Evolutionary conservation across 1,140 invertebrate species (phyloP).

Genomic region (Parasteatoda tepidariorum): DNA sequence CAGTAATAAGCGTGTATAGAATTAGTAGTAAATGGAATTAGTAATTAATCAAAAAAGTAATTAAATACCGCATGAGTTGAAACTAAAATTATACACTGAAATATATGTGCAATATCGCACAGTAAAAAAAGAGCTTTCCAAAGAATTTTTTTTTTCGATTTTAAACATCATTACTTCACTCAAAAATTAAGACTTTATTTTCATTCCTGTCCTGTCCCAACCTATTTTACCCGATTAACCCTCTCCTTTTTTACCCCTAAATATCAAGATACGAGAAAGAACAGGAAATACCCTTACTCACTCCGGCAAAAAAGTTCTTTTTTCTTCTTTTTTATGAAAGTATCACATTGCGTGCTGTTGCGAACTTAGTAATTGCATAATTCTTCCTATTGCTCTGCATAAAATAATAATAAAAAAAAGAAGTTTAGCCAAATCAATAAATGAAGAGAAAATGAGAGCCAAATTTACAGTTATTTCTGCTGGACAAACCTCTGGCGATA

Average conservation of each 20-base stretch:
- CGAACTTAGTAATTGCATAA: slow-evolving; percentile 37
- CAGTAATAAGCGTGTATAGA: too few relatives aligned
- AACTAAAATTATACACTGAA: too few relatives aligned
- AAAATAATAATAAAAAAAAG: not conserved
- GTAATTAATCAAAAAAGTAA: too few relatives aligned
- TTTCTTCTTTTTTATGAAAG: slow-evolving; percentile 11
- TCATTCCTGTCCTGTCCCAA: not conserved
- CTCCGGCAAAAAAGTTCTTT: not conserved
- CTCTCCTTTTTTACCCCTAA: not conserved
- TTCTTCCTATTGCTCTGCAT: not conserved
- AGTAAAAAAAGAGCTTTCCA: too few relatives aligned
- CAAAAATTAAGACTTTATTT: not conserved
- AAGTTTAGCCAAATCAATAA: not conserved
- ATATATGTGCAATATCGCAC: too few relatives aligned
- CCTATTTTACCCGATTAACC: too few relatives aligned
- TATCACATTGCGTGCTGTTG: slow-evolving; percentile 17
- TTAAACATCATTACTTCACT: too few relatives aligned
- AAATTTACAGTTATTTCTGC: not conserved
- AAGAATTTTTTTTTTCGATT: too few relatives aligned
- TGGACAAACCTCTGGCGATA: not conserved
- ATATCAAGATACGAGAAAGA: not conserved
- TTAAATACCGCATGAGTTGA: too few relatives aligned
- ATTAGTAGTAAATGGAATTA: too few relatives aligned
- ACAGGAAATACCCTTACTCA: not conserved
- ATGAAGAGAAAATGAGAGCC: not conserved